Base-by-base conservation (phyloP, 2,888 invertebrate species). In the Ennomos quercinarius region DNA sequence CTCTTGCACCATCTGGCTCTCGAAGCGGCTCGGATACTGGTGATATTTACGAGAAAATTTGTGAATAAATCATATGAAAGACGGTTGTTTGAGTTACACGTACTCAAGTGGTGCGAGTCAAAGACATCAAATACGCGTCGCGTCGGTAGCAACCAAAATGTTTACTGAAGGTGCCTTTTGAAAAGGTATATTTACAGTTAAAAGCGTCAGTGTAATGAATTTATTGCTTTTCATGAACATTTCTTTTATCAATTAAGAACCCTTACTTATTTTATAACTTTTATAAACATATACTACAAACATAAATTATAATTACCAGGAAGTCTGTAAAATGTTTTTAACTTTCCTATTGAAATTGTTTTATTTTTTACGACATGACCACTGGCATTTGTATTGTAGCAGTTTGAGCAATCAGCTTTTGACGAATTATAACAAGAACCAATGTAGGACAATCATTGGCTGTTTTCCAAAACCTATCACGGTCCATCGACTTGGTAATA, bases 51-150 rank as follows among this genome's bases (percentile, higher is more conserved):
- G 80, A 75, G 67, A 67, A 70, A 78, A 78, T 76, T 74, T 72
- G 72, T 77, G 77, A 81, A 86, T 86, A 85, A 81, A 83, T 83
- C 78, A 85, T 73, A 70, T 64, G 55, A 67, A 63, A 63, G 56
- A 46, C 64, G 42, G 67, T 66, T 62, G 58, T 63, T 61, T 63
- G 51, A 61, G 66, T 71, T 66, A 67, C 68, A 60, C 61, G 58
- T 67, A 64, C 56, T 60, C 61, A 56, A 63, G 52, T 52, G 45
- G 61, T 53, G 57, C 58, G 47, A 61, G 51, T 56, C 55, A 51
- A 58, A 42, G 58, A 66, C 64, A 68, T 66, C 60, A 65, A 62
- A 63, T 45, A 52, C 55, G 13, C 10, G 50, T 54, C 55, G 13
- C 10, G 50, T 54, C 37, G 47, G 50, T 50, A 62, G 36, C 43